A percentile compares a stretch with the other conserved stretches of the same genome.
These are phyloP conservation scores for Temnothorax curvispinosus DNA, from an alignment of 1,140 invertebrate species.

Conservation along the genomic window DNA sequence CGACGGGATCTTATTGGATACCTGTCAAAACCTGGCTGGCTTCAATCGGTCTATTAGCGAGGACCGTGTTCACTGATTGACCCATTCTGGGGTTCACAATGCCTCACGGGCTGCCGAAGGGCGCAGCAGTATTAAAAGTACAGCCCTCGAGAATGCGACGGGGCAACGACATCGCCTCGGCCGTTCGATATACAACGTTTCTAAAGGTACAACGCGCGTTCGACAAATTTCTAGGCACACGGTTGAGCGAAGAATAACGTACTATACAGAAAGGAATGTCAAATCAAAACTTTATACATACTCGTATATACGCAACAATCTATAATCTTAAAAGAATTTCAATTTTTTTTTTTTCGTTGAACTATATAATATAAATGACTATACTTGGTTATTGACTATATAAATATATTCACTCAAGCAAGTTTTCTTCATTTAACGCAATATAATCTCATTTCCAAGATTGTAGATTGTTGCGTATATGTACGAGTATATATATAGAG, in stretches of 20 bases:
- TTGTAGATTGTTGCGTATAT: too few relatives aligned
- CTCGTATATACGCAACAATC: too few relatives aligned
- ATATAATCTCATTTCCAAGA: too few relatives aligned
- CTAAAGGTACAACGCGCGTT: conserved; percentile 19
- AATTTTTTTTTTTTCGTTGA: too few relatives aligned
- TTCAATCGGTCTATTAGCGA: conserved; percentile 51
- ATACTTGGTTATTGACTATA: too few relatives aligned
- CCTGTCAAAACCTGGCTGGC: conserved; percentile 14
- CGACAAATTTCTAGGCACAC: conserved; percentile 26
- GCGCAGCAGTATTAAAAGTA: conserved; percentile 29
- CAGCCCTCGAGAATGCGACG: conserved; percentile 25
- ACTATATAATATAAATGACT: too few relatives aligned
- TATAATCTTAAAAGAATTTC: too few relatives aligned
- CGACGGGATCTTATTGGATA: background rate
- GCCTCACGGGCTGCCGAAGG: background rate
- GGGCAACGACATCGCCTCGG: background rate
- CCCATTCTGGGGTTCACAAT: conserved; percentile 34
- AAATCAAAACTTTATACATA: too few relatives aligned
- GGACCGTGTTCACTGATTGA: conserved; percentile 28
- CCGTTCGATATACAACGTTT: background rate
- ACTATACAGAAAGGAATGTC: too few relatives aligned
- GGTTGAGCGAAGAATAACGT: background rate
- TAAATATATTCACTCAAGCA: too few relatives aligned
- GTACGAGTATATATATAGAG: too few relatives aligned
- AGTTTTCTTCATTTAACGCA: too few relatives aligned